Percentiles rank a stretch among this genome's conserved stretches.
phyloP scores from a whole-genome alignment of 2,797 vertebrate genomes.

The Cheracebus regulus region DNA sequence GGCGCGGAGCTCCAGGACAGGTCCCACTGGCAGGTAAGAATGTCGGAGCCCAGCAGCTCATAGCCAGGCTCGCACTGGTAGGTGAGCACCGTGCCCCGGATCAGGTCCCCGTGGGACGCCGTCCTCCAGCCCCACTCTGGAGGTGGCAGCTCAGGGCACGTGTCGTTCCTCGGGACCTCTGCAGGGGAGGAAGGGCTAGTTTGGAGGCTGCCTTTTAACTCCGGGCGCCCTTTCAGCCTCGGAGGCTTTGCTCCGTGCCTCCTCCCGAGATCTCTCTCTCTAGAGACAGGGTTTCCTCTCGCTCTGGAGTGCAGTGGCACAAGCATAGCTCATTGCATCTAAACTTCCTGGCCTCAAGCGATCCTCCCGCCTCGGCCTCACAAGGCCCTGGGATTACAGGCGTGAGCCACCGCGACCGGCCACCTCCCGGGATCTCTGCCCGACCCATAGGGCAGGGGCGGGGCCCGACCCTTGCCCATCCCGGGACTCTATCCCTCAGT shows the following conservation, averaged over 20 bases:
- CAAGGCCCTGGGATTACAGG: too few relatives aligned
- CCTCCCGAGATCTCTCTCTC: too few relatives aligned
- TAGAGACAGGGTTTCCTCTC: too few relatives aligned
- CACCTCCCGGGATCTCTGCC: background rate
- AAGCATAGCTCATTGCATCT: too few relatives aligned
- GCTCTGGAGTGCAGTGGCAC: too few relatives aligned
- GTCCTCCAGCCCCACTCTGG: constrained; percentile 94
- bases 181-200: constrained; percentile 20
- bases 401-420: too few relatives aligned
- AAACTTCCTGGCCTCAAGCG: too few relatives aligned
- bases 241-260: background rate
- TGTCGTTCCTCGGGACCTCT: constrained; percentile 95
- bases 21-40: constrained; percentile 97
- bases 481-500: background rate
- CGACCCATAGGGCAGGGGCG: too few relatives aligned
- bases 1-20: constrained; percentile 94
- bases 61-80: constrained; percentile 96
- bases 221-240: background rate
- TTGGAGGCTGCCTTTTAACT: background rate
- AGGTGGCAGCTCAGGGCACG: constrained; percentile 90
- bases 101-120: constrained; percentile 91
- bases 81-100: constrained; percentile 94
- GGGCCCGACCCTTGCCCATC: background rate
- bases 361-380: too few relatives aligned
- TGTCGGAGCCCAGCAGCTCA: constrained; percentile 94